Evolutionary conservation across 2,888 invertebrate genomes (phyloP).

Genomic region (Rhorus exstirpatorius): DNA sequence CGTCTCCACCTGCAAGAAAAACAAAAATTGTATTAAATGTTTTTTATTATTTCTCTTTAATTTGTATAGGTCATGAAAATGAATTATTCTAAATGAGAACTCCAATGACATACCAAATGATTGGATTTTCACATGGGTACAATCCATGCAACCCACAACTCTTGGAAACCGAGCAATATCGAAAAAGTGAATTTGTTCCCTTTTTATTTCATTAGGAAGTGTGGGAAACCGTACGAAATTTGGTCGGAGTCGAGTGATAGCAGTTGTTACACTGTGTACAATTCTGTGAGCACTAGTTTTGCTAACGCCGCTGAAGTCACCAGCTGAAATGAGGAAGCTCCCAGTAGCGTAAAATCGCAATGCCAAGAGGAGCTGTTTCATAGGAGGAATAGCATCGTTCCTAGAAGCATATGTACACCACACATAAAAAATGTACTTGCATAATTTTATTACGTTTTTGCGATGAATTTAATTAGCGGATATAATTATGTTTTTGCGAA

Average conservation of each 20-base stretch:
- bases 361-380: constrained; percentile 69
- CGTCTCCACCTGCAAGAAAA: constrained; percentile 60
- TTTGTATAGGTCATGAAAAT: not conserved
- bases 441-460: too few species aligned
- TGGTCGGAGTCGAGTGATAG: constrained; percentile 67
- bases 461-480: not conserved
- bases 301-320: constrained; percentile 70
- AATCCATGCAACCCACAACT: constrained; percentile 74
- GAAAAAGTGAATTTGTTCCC: constrained; percentile 67
- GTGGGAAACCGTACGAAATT: constrained; percentile 68
- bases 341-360: constrained; percentile 34
- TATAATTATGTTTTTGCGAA: not conserved
- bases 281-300: constrained; percentile 68
- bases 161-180: constrained; percentile 73
- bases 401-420: constrained; percentile 37
- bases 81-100: constrained; percentile 1
- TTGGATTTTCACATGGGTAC: constrained; percentile 74
- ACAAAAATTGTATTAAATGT: not conserved
- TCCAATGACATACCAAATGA: constrained; percentile 69
- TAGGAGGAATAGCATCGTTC: constrained; percentile 67
- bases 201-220: constrained; percentile 58
- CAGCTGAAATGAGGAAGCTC: constrained; percentile 56
- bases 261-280: constrained; percentile 65
- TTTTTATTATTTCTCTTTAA: not conserved
- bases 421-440: not conserved